phyloP scores from a whole-genome alignment of 2,113 vertebrate genomes.

The Sclerurus mexicanus region DNA sequence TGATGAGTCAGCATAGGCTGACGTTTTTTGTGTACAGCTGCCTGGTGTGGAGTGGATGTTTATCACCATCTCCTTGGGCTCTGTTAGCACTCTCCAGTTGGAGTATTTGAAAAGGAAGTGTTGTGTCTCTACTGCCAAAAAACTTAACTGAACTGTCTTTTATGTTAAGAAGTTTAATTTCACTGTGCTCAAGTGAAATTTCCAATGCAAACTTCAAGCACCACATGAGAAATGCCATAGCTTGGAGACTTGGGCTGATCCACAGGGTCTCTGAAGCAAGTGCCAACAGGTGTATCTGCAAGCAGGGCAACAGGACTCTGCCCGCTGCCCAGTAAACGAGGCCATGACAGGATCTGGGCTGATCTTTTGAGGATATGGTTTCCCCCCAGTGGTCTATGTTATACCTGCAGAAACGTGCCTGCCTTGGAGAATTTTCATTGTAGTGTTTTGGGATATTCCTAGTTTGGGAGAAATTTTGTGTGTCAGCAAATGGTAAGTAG shows the following conservation, averaged over 20 bases:
- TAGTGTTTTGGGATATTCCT: neutral
- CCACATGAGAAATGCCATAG: fast-evolving
- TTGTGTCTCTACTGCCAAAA: neutral
- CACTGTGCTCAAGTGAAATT: neutral
- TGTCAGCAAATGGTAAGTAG: neutral
- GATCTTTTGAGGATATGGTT: fast-evolving
- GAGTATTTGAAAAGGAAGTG: neutral
- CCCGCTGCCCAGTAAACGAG: neutral
- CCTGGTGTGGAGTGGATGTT: fast-evolving
- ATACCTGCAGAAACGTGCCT: neutral
- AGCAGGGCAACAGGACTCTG: neutral
- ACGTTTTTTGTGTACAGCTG: neutral
- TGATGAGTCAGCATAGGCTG: fast-evolving
- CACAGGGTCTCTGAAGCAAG: no score
- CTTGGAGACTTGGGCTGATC: neutral
- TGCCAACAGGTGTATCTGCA: neutral
- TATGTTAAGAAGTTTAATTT: neutral
- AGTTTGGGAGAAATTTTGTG: neutral
- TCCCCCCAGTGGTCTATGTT: neutral
- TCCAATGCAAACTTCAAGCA: neutral
- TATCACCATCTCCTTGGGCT: neutral
- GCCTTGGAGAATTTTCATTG: neutral
- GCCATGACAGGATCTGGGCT: neutral
- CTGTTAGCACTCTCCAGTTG: neutral
- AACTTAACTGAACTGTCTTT: neutral